Conservation (phyloP, 2,888 invertebrate species). For the Tetanocera ferruginea region DNA sequence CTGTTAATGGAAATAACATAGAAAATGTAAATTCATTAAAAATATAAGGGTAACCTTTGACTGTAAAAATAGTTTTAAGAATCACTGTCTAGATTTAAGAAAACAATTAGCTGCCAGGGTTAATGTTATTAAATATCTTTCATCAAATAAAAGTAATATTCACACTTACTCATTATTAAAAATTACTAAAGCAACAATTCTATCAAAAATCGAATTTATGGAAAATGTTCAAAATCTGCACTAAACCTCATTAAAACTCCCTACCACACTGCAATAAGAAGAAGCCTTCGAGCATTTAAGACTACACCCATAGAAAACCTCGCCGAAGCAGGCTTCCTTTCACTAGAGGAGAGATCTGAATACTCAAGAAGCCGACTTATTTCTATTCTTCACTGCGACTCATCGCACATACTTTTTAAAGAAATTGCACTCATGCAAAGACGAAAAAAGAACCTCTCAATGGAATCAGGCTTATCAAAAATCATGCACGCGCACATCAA, state of each 20-base stretch:
- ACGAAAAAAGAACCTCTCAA: background rate
- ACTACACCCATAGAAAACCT: background rate
- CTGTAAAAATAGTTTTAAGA: slow-evolving; percentile 10
- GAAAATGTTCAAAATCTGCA: slow-evolving; percentile 5
- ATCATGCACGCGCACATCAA: background rate
- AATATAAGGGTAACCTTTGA: slow-evolving; percentile 18
- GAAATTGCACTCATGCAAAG: background rate
- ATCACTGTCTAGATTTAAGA: slow-evolving; percentile 10
- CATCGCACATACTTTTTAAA: too few relatives aligned
- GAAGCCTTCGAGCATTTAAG: slow-evolving; percentile 14
- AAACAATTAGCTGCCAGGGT: slow-evolving; percentile 10
- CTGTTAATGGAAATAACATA: background rate
- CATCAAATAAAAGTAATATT: slow-evolving; percentile 25
- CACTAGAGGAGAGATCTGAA: background rate
- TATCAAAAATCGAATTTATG: slow-evolving; percentile 30
- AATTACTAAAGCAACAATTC: slow-evolving; percentile 14
- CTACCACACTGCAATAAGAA: slow-evolving; percentile 19
- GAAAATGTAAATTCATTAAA: background rate
- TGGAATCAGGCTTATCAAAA: background rate
- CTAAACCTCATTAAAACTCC: slow-evolving; percentile 18
- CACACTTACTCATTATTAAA: slow-evolving; percentile 1
- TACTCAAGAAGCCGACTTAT: background rate
- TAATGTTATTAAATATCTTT: too few relatives aligned
- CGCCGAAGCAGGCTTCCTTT: slow-evolving; percentile 4
- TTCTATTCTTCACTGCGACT: background rate